These are phyloP conservation scores for Netelia virgata DNA, from an alignment of 2,888 invertebrate species.

Conservation along the genomic window DNA sequence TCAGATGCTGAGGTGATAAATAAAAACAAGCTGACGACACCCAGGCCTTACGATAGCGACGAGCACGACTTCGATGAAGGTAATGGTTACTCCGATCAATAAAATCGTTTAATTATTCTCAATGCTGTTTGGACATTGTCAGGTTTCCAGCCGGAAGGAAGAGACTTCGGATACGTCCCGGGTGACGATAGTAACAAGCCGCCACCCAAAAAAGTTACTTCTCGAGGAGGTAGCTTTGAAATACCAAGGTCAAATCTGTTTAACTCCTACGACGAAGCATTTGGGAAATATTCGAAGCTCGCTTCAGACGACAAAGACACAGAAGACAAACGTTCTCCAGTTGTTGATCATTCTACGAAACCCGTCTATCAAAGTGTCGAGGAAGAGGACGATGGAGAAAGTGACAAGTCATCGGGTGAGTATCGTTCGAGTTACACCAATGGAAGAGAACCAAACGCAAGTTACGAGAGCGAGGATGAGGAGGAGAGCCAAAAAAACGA, in stretches of 20 bases:
- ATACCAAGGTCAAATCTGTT: slow-evolving; percentile 69
- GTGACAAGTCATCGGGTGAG: slow-evolving; percentile 50
- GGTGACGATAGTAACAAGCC: slow-evolving; percentile 64
- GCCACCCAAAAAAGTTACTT: slow-evolving; percentile 67
- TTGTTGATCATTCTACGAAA: slow-evolving; percentile 22
- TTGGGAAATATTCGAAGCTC: slow-evolving; percentile 75
- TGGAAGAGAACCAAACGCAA: slow-evolving; percentile 32
- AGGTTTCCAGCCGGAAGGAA: slow-evolving; percentile 35
- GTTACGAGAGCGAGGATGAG: slow-evolving; percentile 73
- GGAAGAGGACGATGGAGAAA: slow-evolving; percentile 67
- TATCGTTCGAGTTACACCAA: slow-evolving; percentile 50
- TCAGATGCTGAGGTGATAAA: slow-evolving; percentile 80
- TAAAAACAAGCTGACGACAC: slow-evolving; percentile 76
- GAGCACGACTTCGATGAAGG: slow-evolving; percentile 70
- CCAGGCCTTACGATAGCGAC: slow-evolving; percentile 71
- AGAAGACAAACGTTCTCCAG: background rate
- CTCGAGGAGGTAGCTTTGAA: slow-evolving; percentile 46
- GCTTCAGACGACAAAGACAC: slow-evolving; percentile 27
- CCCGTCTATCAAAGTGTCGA: slow-evolving; percentile 63
- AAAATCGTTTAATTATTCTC: background rate
- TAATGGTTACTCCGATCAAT: slow-evolving; percentile 18
- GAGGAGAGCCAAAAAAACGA: slow-evolving; percentile 73
- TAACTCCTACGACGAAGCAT: slow-evolving; percentile 75
- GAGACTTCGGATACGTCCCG: slow-evolving; percentile 40
- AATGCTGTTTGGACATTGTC: background rate